phyloP scores from a whole-genome alignment of 1,140 invertebrate genomes.

The Trinorchestia longiramus region DNA sequence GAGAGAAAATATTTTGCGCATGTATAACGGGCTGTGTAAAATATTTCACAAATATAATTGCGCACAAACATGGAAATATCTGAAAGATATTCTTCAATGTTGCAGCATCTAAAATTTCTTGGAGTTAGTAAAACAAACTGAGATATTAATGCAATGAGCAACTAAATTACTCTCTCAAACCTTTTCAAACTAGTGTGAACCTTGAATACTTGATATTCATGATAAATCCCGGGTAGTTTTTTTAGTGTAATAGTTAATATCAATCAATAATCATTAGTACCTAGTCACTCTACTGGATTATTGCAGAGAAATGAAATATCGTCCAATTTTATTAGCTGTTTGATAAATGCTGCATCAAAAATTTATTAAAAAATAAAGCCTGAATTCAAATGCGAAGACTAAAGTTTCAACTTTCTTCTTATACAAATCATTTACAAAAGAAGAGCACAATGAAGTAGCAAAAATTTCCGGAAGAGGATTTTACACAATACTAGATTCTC shows the following conservation, averaged over 20 bases:
- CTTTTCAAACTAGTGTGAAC: neutral
- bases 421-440: neutral
- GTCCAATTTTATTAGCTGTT: neutral
- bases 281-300: neutral
- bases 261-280: neutral
- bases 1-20: neutral
- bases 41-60: too few relatives aligned
- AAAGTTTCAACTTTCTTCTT: neutral
- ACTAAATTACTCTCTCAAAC: neutral
- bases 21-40: neutral
- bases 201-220: neutral
- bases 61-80: too few relatives aligned
- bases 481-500: too few relatives aligned
- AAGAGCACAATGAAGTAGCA: too few relatives aligned
- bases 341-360: neutral
- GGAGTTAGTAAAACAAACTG: neutral
- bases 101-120: neutral
- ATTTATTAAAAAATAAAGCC: neutral
- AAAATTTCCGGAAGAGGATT: too few relatives aligned
- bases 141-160: neutral
- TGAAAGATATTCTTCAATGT: neutral
- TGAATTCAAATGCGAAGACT: neutral
- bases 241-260: neutral
- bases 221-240: neutral
- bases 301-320: neutral